Conservation (phyloP, 2,888 invertebrate genomes). For the Phragmatobia fuliginosa region DNA sequence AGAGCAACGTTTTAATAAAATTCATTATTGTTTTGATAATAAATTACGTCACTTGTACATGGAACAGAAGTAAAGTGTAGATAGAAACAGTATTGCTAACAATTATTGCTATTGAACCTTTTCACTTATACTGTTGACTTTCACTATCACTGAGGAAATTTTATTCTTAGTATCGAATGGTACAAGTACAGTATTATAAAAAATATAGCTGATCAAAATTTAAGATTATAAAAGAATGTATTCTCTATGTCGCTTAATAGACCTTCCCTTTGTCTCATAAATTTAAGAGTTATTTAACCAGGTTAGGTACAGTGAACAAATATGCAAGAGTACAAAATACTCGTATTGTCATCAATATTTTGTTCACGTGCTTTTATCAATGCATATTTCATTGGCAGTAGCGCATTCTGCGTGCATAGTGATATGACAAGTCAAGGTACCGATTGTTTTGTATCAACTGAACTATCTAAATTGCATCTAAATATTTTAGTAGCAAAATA, state of each 20-base stretch:
- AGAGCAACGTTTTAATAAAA: conserved; percentile 31
- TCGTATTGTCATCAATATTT: conserved; percentile 30
- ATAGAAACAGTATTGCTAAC: background rate
- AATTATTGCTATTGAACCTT: background rate
- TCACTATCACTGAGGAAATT: background rate
- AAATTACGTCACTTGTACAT: conserved; percentile 2
- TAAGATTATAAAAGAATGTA: background rate
- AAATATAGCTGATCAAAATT: background rate
- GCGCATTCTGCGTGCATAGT: conserved; percentile 26
- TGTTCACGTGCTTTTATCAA: conserved; percentile 31
- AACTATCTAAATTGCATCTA: background rate
- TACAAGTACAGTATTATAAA: background rate
- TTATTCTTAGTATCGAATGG: background rate
- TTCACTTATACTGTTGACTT: background rate
- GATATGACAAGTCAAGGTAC: conserved; percentile 4
- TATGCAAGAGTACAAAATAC: conserved; percentile 17
- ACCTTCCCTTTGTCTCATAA: background rate
- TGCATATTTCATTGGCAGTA: conserved; percentile 37
- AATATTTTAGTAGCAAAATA: background rate
- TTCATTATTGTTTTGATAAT: conserved; percentile 24
- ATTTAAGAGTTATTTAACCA: background rate
- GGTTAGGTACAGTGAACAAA: background rate
- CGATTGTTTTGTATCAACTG: background rate
- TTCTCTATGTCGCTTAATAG: background rate
- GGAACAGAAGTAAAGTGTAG: conserved; percentile 3